Evolutionary conservation across 1,140 invertebrate species (phyloP).

Genomic region (Scaptomyza hsui): DNA sequence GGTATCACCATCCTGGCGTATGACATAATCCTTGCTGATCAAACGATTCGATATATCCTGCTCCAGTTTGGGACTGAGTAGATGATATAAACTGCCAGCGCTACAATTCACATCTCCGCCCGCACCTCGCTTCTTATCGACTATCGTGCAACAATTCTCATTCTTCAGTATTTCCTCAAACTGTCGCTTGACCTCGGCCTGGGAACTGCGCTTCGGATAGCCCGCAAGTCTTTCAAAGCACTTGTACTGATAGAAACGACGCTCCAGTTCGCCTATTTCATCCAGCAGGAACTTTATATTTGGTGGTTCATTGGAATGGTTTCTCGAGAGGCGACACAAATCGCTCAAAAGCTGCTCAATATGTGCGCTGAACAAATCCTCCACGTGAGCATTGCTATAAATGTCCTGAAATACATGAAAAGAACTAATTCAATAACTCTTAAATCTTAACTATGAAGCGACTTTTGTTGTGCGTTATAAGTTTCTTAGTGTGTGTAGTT

Average conservation of each 20-base stretch:
- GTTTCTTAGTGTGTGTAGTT: too few species aligned
- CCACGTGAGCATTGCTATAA: conserved; percentile 49
- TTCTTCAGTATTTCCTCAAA: conserved; percentile 69
- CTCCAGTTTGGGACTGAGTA: conserved; percentile 55
- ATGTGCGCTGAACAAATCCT: conserved; percentile 56
- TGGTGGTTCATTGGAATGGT: conserved; percentile 44
- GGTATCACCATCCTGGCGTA: conserved; percentile 64
- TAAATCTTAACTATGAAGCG: too few species aligned
- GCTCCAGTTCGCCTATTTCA: conserved; percentile 59
- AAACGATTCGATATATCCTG: conserved; percentile 60
- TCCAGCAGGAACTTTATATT: conserved; percentile 32
- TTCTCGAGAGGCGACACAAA: conserved; percentile 68
- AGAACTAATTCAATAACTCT: background rate
- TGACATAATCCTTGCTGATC: conserved; percentile 77
- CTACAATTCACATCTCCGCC: conserved; percentile 19
- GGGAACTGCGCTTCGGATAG: conserved; percentile 33
- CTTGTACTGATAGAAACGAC: conserved; percentile 71
- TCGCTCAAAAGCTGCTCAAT: conserved; percentile 64
- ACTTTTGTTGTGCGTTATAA: too few species aligned
- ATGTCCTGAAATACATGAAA: conserved; percentile 58
- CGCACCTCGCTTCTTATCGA: conserved; percentile 51
- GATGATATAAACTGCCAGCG: conserved; percentile 51
- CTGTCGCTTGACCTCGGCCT: conserved; percentile 54
- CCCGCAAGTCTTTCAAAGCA: conserved; percentile 65
- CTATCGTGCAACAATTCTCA: conserved; percentile 62